Base-by-base conservation (phyloP, 1,140 invertebrate species). In the Centruroides sculpturatus region DNA sequence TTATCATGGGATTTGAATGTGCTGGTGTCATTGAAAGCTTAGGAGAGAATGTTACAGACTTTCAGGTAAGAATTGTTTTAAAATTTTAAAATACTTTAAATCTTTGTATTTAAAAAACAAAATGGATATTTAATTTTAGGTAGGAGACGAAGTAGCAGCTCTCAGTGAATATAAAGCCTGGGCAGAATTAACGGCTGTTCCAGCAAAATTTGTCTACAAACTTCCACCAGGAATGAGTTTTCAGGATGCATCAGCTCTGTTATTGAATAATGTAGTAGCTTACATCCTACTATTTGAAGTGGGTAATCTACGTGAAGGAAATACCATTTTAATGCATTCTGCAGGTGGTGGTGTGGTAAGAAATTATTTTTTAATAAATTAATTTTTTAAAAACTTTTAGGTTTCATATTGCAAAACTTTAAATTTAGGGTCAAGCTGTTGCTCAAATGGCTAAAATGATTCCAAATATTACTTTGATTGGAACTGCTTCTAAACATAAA, bases 341-440 rank as follows among this genome's bases (percentile, higher is more conserved):
- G 86, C 86, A 66, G 89, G 86, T 53, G 90, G 89, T 62, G 87
- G 87, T 56, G 86, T 93, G 76, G 88, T 91, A 80, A 87, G 87
- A 85, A 10, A 75, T 46, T 41, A 51, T 8, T 41, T 41, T 2
- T 41, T 5, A 41, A 41, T 41, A 41, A 41, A 41, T 41, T 6
- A 41, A 41, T 41, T 41, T 41, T 41, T 6, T 2, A 41, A 41
- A 6, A 41, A 41, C 8, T 23, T 23, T 23, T 23, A 23, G 23
- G 23, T 23, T 23, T 23, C 23, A 23, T 23, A 23, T 23, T 23
- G 23, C 23, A 23, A 23, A 23, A 23, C 1, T 41, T 57, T 23
- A 35, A 6, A 58, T 77, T 63, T 69, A 88, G 87, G 89, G 89
- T 57, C 84, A 86, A 75, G 89, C 89, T 5, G 79, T 92, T 8